Evolutionary conservation across 2,113 vertebrate genomes (phyloP), one percentile per base, ranked within the genome.

Genomic region (Pogonocichla stellata): DNA sequence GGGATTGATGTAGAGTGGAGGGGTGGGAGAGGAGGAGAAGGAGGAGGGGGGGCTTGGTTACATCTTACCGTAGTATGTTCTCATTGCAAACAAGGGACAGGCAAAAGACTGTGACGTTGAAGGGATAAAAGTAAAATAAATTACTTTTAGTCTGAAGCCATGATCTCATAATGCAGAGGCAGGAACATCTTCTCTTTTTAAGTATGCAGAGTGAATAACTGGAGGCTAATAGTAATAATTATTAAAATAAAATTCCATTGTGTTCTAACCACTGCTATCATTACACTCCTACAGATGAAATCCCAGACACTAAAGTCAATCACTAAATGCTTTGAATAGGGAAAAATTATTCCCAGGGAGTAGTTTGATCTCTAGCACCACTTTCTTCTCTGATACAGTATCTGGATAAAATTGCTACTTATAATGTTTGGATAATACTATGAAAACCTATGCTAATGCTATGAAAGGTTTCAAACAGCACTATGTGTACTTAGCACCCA

Each of bases 201-300:
- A 64, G 71, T 90, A 67, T 45, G 40, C 48, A 74, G 58, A 50
- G 14, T 71, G 51, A 54, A 38, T 81, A 58, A 81, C 71, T 47
- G 20, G 42, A 80, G 42, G 18, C 38, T 86, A 90, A 82, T 50
- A 54, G 16, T 54, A 90, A 87, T 89, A 84, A 75, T 85, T 91
- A 53, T 33, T 64, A 62, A 94, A 93, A 72, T 69, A 22, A 90
- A 82, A 88, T 90, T 77, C 24, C 38, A 64, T 75, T 85, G 61
- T 87, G 33, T 90, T 80, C 81, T 80, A 92, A 80, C 62, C 29
- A 19, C 58, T 79, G 57, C 25, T 77, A 6, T 70, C 66, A 80
- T 87, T 86, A 71, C 13, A 34, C 4, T 75, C 38, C 58, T 86
- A 22, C 5, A 50, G 28, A 28, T 70, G 38, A 85, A 92, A 90